A percentile compares a stretch with the other conserved stretches of the same genome.
Evolutionary conservation across 1,140 invertebrate species (phyloP).

Genomic region (Eupristina koningsbergeri): DNA sequence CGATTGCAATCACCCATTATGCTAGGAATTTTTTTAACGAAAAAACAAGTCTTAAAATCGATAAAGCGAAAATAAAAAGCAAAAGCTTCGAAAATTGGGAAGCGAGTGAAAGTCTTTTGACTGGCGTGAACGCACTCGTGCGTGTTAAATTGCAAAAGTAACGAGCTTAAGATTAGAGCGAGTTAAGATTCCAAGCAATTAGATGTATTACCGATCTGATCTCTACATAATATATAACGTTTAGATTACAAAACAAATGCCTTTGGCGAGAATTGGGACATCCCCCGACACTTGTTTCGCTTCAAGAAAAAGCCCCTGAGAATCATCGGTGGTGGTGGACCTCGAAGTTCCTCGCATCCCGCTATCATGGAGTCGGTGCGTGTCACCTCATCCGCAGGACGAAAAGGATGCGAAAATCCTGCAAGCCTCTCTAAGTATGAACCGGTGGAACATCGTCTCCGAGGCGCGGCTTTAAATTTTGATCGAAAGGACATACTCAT

Average conservation of each 20-base stretch:
- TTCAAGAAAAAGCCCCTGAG: conserved; percentile 13
- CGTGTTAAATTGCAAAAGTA: not conserved
- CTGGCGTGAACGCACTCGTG: too few relatives aligned
- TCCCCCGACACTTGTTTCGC: conserved; percentile 18
- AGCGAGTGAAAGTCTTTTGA: not conserved
- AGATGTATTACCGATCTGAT: not conserved
- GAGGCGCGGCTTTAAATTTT: not conserved
- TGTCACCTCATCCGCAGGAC: not conserved
- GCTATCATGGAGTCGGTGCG: conserved; percentile 49
- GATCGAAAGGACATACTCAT: too few relatives aligned
- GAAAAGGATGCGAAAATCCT: not conserved
- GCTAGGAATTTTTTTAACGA: not conserved
- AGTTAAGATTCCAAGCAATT: not conserved
- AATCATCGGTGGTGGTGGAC: not conserved
- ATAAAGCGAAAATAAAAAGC: too few relatives aligned
- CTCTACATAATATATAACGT: not conserved
- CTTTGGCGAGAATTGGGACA: conserved; percentile 36
- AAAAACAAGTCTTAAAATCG: not conserved
- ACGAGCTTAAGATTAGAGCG: not conserved
- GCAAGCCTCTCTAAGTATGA: not conserved
- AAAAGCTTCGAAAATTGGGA: too few relatives aligned
- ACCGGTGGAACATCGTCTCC: not conserved
- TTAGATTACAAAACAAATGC: conserved; percentile 50
- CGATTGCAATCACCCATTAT: not conserved
- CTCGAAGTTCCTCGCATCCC: not conserved